These are phyloP conservation scores for Embidobia sp. DNA, from an alignment of 2,888 invertebrate species.

Conservation along the genomic window DNA sequence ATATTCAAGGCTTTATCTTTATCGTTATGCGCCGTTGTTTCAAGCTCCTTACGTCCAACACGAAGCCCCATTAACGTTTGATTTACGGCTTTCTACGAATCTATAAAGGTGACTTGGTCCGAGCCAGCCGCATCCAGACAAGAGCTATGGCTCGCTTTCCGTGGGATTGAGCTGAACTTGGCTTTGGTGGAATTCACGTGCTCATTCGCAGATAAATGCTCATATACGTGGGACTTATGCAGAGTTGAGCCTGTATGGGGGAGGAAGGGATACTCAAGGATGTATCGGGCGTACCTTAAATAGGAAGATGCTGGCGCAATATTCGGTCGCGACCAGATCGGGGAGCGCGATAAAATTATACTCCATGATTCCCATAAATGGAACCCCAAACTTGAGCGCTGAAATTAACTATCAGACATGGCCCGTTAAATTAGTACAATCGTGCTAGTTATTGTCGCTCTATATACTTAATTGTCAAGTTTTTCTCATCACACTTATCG, in stretches of 20 bases:
- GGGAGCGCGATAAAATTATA: constrained; percentile 79
- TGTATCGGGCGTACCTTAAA: constrained; percentile 60
- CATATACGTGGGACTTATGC: constrained; percentile 61
- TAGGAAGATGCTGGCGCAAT: constrained; percentile 70
- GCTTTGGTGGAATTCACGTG: constrained; percentile 59
- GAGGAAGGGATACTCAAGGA: constrained; percentile 46
- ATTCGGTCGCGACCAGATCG: constrained; percentile 78
- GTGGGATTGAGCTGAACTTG: constrained; percentile 67
- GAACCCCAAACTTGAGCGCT: constrained; percentile 74
- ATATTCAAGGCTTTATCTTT: constrained; percentile 76
- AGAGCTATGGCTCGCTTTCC: constrained; percentile 59
- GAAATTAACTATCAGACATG: no score
- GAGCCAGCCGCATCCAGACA: constrained; percentile 65
- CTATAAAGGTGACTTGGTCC: constrained; percentile 76
- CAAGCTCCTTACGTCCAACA: constrained; percentile 80
- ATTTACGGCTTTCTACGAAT: constrained; percentile 81
- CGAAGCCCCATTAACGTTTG: constrained; percentile 80
- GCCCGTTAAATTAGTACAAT: no score
- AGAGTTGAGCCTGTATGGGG: constrained; percentile 33
- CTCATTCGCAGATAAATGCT: constrained; percentile 63
- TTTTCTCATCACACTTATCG: no score
- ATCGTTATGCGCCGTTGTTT: constrained; percentile 80
- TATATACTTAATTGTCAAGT: no score
- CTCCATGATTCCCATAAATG: constrained; percentile 77
- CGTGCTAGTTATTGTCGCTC: no score